A percentile compares a stretch with the other conserved stretches of the same genome.
Evolutionary conservation across 2,797 vertebrate genomes (phyloP).

Genomic region (Aulostomus chinensis): DNA sequence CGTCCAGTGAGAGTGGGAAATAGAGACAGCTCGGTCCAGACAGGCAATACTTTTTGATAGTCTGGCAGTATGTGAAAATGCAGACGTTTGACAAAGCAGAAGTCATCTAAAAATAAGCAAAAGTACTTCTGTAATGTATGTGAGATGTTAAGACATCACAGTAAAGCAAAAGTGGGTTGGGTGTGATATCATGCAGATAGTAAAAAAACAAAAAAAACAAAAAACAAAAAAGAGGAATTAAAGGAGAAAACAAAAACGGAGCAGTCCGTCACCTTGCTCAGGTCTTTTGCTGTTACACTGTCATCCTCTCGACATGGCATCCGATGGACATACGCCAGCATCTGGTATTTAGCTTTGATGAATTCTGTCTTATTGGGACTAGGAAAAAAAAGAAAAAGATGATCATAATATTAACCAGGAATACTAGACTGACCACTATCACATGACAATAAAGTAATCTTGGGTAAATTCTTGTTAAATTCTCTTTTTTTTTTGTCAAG

Average conservation of each 20-base stretch:
- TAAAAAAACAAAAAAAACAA: neutral
- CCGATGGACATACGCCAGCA: conserved; percentile 95
- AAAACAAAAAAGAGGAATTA: neutral
- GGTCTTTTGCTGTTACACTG: conserved; percentile 95
- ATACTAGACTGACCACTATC: neutral
- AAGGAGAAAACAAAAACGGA: neutral
- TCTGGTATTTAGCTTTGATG: conserved; percentile 98
- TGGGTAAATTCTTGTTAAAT: too few species aligned
- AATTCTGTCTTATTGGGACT: conserved; percentile 99
- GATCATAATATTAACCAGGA: conserved; percentile 3
- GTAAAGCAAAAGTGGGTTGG: neutral
- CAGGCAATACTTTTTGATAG: neutral
- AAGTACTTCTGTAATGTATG: too few species aligned
- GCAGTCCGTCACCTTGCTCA: conserved; percentile 89
- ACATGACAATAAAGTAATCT: too few species aligned
- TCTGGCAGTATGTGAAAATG: too few species aligned
- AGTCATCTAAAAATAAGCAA: too few species aligned
- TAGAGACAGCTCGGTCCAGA: neutral
- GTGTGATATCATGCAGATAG: neutral
- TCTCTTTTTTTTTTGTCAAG: neutral
- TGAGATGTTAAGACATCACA: too few species aligned
- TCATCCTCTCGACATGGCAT: conserved; percentile 97
- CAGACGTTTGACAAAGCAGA: too few species aligned
- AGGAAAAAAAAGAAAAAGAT: conserved; percentile 23
- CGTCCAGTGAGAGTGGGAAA: neutral